Evolutionary conservation across 2,888 invertebrate genomes (phyloP).

Genomic region (Meandrusa payeni): DNA sequence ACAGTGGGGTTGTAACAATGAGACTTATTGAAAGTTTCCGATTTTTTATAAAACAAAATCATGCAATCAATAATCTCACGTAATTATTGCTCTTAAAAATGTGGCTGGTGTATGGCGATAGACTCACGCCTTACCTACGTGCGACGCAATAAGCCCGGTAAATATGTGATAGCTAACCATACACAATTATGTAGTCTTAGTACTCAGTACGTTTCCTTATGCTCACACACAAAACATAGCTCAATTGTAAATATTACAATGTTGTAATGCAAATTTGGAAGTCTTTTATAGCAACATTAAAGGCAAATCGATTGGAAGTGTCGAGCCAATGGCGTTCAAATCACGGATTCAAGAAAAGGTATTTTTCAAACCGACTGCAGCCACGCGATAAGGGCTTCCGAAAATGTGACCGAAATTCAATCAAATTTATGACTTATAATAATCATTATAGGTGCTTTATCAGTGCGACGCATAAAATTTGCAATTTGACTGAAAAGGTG

Average conservation of each 20-base stretch:
- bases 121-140: too few relatives aligned
- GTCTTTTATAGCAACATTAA: constrained; percentile 69
- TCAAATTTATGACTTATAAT: constrained; percentile 80
- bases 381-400: constrained; percentile 67
- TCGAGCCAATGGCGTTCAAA: constrained; percentile 56
- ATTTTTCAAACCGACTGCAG: constrained; percentile 78
- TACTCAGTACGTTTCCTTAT: too few relatives aligned
- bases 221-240: not conserved
- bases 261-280: constrained; percentile 38
- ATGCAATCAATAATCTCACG: too few relatives aligned
- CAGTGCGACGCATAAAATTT: constrained; percentile 71
- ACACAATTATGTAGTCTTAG: too few relatives aligned
- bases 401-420: constrained; percentile 79
- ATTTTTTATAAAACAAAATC: too few relatives aligned
- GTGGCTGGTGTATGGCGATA: too few relatives aligned
- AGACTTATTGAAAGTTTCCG: too few relatives aligned
- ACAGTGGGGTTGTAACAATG: too few relatives aligned
- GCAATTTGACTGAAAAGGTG: constrained; percentile 78
- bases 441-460: constrained; percentile 79
- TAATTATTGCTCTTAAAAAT: too few relatives aligned
- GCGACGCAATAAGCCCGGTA: too few relatives aligned
- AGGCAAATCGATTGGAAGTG: constrained; percentile 73
- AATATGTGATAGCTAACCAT: too few relatives aligned
- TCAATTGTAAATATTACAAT: not conserved
- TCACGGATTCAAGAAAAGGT: constrained; percentile 53